These are phyloP conservation scores for Anolis apletophallus DNA, from an alignment of 2,797 vertebrate species.

Conservation along the genomic window DNA sequence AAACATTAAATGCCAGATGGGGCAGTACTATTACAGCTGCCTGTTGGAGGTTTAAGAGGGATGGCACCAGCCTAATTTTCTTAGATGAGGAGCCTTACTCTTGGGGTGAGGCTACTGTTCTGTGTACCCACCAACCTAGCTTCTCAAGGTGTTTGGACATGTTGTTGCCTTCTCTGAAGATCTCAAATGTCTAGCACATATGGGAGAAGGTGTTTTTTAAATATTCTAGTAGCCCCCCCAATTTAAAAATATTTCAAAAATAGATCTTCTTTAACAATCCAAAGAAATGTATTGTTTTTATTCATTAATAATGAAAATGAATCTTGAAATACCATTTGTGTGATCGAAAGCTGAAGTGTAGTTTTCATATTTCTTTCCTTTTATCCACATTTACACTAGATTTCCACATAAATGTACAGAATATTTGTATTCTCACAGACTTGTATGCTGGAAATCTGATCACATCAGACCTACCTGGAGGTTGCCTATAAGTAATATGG, in stretches of 20 bases:
- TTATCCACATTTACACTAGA: background rate
- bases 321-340: background rate
- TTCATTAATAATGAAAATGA: background rate
- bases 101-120: too few relatives aligned
- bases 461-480: background rate
- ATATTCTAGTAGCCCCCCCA: background rate
- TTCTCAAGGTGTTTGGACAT: too few relatives aligned
- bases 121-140: too few relatives aligned
- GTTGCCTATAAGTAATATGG: background rate
- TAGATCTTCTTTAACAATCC: background rate
- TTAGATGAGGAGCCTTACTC: too few relatives aligned
- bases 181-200: background rate
- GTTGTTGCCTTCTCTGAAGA: too few relatives aligned
- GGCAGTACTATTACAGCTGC: too few relatives aligned
- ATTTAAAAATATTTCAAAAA: conserved; percentile 8
- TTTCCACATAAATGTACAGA: background rate
- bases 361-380: background rate
- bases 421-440: background rate
- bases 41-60: too few relatives aligned
- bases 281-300: conserved; percentile 24
- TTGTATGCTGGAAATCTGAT: background rate
- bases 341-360: background rate
- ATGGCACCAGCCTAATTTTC: too few relatives aligned
- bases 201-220: conserved; percentile 3
- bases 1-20: too few relatives aligned